These are phyloP conservation scores for Metalampra italica DNA, from an alignment of 2,888 invertebrate species.

Conservation along the genomic window DNA sequence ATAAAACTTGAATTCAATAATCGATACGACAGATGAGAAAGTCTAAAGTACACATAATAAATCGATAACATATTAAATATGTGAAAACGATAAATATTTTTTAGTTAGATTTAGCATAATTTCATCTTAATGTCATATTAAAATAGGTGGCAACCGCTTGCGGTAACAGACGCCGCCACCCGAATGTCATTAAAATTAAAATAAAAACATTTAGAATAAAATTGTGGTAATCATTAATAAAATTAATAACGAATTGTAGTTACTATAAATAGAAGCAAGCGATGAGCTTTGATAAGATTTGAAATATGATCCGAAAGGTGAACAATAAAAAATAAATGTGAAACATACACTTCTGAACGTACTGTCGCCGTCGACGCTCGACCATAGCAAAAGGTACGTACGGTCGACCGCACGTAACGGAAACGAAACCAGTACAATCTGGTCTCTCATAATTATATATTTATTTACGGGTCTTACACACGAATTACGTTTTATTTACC, in stretches of 20 bases:
- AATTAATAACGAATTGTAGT: constrained; percentile 11
- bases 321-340: constrained; percentile 15
- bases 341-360: background rate
- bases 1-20: constrained; percentile 8
- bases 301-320: background rate
- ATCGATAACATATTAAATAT: constrained; percentile 14
- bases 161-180: constrained; percentile 23
- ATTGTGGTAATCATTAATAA: constrained; percentile 6
- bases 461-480: too few relatives aligned
- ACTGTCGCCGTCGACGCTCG: background rate
- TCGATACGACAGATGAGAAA: constrained; percentile 27
- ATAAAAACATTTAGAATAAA: background rate
- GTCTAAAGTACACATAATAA: constrained; percentile 27
- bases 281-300: constrained; percentile 5
- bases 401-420: too few relatives aligned
- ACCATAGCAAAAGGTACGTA: background rate
- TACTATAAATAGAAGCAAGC: constrained; percentile 11
- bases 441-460: too few relatives aligned
- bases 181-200: background rate
- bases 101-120: constrained; percentile 38
- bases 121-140: constrained; percentile 34
- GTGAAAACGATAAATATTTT: constrained; percentile 4
- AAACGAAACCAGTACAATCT: too few relatives aligned
- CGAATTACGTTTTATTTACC: too few relatives aligned
- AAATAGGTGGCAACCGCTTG: constrained; percentile 16